phyloP scores from a whole-genome alignment of 2,113 vertebrate species.

The Pagrus major region DNA sequence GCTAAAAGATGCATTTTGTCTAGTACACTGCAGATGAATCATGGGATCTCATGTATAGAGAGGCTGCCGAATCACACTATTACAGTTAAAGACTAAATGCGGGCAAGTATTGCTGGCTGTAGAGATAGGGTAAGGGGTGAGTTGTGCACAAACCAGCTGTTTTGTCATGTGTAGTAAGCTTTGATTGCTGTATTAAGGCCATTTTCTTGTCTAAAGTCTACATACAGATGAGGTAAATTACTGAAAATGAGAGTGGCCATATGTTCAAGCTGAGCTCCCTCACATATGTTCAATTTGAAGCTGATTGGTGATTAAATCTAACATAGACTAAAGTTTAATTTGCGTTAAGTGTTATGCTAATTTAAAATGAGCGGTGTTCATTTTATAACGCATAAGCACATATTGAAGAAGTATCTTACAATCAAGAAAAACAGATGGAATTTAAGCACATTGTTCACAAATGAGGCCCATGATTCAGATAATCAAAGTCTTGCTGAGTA shows the following conservation, averaged over 20 bases:
- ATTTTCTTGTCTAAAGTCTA: slow-evolving; percentile 18
- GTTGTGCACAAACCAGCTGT: slow-evolving; percentile 31
- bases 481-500: slow-evolving; percentile 19
- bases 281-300: slow-evolving; percentile 14
- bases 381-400: slow-evolving; percentile 55
- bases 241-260: not conserved
- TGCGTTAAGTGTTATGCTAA: slow-evolving; percentile 9
- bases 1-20: slow-evolving; percentile 42
- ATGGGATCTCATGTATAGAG: slow-evolving; percentile 34
- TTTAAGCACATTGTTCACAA: slow-evolving; percentile 52
- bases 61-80: slow-evolving; percentile 17
- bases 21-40: slow-evolving; percentile 10
- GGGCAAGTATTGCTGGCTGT: slow-evolving; percentile 15
- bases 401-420: slow-evolving; percentile 36
- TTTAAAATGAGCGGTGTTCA: slow-evolving; percentile 18
- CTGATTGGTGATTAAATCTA: slow-evolving; percentile 6
- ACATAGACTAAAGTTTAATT: not conserved
- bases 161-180: slow-evolving; percentile 46
- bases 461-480: slow-evolving; percentile 28
- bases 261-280: not conserved
- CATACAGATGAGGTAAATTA: not conserved
- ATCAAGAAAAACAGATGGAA: slow-evolving; percentile 46
- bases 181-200: slow-evolving; percentile 28
- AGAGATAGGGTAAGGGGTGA: not conserved
- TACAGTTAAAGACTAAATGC: slow-evolving; percentile 13